These are phyloP conservation scores for Neoarius graeffei DNA, from an alignment of 2,113 vertebrate genomes.

Conservation along the genomic window DNA sequence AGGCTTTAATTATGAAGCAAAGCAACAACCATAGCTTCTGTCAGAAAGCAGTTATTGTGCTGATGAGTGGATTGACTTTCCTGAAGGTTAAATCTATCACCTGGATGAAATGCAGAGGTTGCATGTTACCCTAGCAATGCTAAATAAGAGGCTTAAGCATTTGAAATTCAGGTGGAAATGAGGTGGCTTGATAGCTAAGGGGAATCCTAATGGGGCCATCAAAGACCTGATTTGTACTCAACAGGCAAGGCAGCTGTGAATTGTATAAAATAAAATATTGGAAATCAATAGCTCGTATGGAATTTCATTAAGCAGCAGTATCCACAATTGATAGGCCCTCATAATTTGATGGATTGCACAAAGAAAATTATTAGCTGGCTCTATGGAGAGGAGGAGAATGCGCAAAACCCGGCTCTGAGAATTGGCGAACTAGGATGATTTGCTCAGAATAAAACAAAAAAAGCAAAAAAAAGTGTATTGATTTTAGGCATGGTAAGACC, in stretches of 20 bases:
- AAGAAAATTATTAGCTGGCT: constrained; percentile 98
- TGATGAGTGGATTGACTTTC: constrained; percentile 38
- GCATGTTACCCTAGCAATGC: constrained; percentile 82
- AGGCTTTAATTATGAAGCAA: constrained; percentile 23
- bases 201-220: constrained; percentile 96
- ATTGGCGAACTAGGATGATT: constrained; percentile 90
- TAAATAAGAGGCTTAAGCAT: constrained; percentile 87
- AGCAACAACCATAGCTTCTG: background rate
- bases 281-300: constrained; percentile 98
- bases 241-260: constrained; percentile 90
- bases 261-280: constrained; percentile 94
- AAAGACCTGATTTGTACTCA: constrained; percentile 94
- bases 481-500: constrained; percentile 86
- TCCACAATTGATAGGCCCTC: constrained; percentile 98
- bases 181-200: constrained; percentile 87
- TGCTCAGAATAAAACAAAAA: constrained; percentile 79
- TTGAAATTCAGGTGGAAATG: constrained; percentile 94
- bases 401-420: constrained; percentile 77
- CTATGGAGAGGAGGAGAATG: constrained; percentile 81
- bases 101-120: constrained; percentile 76
- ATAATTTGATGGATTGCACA: constrained; percentile 99
- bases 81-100: constrained; percentile 66
- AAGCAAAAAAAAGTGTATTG: constrained; percentile 80
- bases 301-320: constrained; percentile 99
- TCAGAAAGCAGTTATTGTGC: constrained; percentile 30